phyloP scores from a whole-genome alignment of 2,113 vertebrate genomes.

The Phrynosoma blainvillii region DNA sequence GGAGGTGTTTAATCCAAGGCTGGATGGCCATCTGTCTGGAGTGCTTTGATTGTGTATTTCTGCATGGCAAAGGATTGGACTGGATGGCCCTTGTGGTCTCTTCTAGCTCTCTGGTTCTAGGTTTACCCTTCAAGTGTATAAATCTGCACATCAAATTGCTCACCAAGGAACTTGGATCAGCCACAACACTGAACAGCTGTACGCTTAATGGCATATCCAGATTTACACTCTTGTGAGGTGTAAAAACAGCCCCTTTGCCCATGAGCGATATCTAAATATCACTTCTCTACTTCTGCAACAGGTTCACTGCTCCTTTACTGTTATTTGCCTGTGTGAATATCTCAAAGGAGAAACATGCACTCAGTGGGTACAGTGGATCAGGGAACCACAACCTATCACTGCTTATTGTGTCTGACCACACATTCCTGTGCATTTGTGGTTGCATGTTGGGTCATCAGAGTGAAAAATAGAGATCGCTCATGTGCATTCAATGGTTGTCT shows the following conservation, averaged over 20 bases:
- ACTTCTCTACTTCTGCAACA: not conserved
- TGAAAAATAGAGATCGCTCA: no score
- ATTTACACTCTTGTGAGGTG: not conserved
- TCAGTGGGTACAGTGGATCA: not conserved
- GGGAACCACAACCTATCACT: not conserved
- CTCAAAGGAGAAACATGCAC: not conserved
- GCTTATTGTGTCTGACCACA: not conserved
- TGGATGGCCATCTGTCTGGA: no score
- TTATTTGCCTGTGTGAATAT: not conserved
- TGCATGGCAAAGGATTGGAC: no score
- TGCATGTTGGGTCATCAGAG: not conserved
- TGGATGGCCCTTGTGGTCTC: no score
- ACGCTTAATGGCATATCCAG: not conserved
- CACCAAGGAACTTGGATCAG: not conserved
- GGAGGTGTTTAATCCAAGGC: no score
- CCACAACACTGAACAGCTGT: not conserved
- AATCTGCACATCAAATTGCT: not conserved
- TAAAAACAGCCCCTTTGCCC: not conserved
- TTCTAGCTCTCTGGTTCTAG: no score
- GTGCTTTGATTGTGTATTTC: no score
- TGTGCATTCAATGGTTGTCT: no score
- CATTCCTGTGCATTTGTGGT: not conserved
- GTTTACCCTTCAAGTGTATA: not conserved
- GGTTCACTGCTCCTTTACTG: not conserved
- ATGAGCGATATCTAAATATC: not conserved